phyloP scores from a whole-genome alignment of 37 sponge, comb jelly and placozoan genomes.

The Beroe ovata region DNA sequence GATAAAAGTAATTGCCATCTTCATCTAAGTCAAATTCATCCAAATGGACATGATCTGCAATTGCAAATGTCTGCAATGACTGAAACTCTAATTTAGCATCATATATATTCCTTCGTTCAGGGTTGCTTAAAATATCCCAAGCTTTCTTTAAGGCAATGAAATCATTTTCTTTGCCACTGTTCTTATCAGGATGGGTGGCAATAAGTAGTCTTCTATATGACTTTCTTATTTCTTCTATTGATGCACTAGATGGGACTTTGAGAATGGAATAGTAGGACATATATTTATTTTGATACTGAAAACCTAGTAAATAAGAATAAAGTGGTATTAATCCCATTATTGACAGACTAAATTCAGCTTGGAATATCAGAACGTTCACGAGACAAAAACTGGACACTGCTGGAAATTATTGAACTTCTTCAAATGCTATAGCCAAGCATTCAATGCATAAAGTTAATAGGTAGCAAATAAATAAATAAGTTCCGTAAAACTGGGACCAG shows the following conservation, averaged over 20 bases:
- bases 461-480: no score
- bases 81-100: slow-evolving; percentile 7
- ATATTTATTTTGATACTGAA: no score
- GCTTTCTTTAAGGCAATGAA: not conserved
- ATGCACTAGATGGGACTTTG: not conserved
- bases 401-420: no score
- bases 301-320: no score
- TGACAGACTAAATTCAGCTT: no score
- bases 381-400: no score
- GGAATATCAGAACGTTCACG: no score
- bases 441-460: no score
- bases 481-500: no score
- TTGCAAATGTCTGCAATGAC: slow-evolving; percentile 7
- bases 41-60: slow-evolving; percentile 1
- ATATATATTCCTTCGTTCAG: slow-evolving; percentile 5
- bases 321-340: no score
- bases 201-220: slow-evolving; percentile 1
- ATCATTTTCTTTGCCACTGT: not conserved
- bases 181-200: not conserved
- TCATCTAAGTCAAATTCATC: slow-evolving; percentile 46
- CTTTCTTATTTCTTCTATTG: slow-evolving; percentile 21
- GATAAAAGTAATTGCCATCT: slow-evolving; percentile 52
- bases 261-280: slow-evolving; percentile 26
- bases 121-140: slow-evolving; percentile 12
- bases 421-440: no score